A percentile compares a stretch with the other conserved stretches of the same genome.
phyloP scores from a whole-genome alignment of 2,797 vertebrate genomes.

The Clarias laeviceps region DNA sequence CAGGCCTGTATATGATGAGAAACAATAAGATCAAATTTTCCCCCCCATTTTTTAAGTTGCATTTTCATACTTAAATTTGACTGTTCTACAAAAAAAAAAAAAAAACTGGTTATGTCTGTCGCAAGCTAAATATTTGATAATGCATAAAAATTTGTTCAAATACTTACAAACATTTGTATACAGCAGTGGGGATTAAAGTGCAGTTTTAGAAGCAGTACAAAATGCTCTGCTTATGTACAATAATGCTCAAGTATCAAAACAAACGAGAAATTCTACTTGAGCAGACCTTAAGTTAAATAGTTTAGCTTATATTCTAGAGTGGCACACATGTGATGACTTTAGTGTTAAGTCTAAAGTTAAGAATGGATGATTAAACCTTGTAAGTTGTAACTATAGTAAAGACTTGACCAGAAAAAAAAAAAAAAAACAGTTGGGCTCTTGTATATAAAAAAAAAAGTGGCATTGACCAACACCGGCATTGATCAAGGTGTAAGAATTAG shows the following conservation, averaged over 20 bases:
- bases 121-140: no score
- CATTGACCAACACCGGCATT: no score
- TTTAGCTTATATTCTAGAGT: background rate
- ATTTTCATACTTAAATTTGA: no score
- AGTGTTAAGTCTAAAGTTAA: background rate
- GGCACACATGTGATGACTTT: background rate
- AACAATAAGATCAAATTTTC: background rate
- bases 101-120: no score
- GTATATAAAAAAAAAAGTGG: no score
- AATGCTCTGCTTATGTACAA: background rate
- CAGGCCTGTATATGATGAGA: constrained; percentile 79
- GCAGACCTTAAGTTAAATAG: background rate
- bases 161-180: no score
- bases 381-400: background rate
- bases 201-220: background rate
- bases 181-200: background rate
- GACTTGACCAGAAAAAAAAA: background rate
- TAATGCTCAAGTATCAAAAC: background rate
- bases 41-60: no score
- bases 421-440: no score
- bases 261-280: no score
- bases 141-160: no score
- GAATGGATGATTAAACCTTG: background rate
- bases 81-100: no score
- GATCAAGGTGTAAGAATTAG: no score